Percentiles rank a stretch among this genome's conserved stretches.
These are phyloP conservation scores for Hydractinia echinata DNA, from an alignment of 30 jellyfish, hydroid and myxozoan species.

Conservation along the genomic window DNA sequence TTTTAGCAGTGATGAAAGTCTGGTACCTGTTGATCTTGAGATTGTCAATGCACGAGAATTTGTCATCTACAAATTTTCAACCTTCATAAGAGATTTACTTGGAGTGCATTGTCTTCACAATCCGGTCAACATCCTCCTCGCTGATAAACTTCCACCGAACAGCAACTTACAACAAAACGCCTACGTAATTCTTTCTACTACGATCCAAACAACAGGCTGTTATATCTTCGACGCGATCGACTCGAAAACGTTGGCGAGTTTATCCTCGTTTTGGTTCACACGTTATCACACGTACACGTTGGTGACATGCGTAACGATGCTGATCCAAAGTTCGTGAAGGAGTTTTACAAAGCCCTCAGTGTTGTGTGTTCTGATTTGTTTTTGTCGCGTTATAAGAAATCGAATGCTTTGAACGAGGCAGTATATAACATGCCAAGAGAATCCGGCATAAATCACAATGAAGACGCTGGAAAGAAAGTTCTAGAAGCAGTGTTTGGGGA, in stretches of 20 bases:
- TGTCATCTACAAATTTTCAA: slow-evolving; percentile 79
- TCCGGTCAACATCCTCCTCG: slow-evolving; percentile 74
- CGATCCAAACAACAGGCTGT: slow-evolving; percentile 79
- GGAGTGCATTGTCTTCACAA: slow-evolving; percentile 85
- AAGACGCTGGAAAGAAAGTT: slow-evolving; percentile 66
- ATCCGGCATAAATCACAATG: slow-evolving; percentile 2
- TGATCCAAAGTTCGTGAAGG: slow-evolving; percentile 77
- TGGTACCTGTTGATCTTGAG: slow-evolving; percentile 84
- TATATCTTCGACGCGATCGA: slow-evolving; percentile 79
- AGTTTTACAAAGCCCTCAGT: slow-evolving; percentile 79
- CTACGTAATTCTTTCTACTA: slow-evolving; percentile 74
- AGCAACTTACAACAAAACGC: slow-evolving; percentile 57
- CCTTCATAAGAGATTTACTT: slow-evolving; percentile 77
- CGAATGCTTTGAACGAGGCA: slow-evolving; percentile 79
- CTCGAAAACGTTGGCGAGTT: slow-evolving; percentile 88
- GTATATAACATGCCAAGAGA: slow-evolving; percentile 64
- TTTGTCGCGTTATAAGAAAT: slow-evolving; percentile 74
- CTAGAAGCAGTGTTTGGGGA: slow-evolving; percentile 86
- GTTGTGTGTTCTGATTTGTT: slow-evolving; percentile 84
- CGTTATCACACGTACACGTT: slow-evolving; percentile 78
- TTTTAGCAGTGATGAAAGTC: slow-evolving; percentile 62
- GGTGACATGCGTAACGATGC: slow-evolving; percentile 78
- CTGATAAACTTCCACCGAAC: slow-evolving; percentile 88
- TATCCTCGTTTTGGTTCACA: slow-evolving; percentile 76
- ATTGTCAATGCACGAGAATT: slow-evolving; percentile 84